Conservation (phyloP, 1,140 invertebrate genomes). For the Drosophila lacteicornis region DNA sequence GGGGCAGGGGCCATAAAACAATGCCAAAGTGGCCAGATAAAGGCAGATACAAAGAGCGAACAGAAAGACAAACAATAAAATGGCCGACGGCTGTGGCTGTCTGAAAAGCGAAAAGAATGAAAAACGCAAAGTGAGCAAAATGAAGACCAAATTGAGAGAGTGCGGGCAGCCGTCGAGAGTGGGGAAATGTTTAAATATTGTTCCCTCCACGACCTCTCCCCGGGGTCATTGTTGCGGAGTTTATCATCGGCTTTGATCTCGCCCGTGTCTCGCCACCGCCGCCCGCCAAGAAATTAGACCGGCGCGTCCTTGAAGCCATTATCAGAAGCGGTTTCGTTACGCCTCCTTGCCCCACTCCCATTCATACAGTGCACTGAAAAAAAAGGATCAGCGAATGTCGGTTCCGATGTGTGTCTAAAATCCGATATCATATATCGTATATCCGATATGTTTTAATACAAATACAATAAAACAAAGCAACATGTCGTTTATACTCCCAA, state of each 20-base stretch:
- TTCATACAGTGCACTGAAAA: neutral
- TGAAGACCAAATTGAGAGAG: slow-evolving; percentile 34
- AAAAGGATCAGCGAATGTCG: neutral
- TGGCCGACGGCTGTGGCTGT: slow-evolving; percentile 56
- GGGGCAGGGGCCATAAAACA: slow-evolving; percentile 57
- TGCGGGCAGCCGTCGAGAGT: neutral
- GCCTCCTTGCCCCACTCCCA: neutral
- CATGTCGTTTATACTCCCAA: too few relatives aligned
- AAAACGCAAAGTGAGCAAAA: slow-evolving; percentile 72
- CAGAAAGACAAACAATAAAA: slow-evolving; percentile 70
- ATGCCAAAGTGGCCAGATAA: slow-evolving; percentile 74
- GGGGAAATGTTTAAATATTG: slow-evolving; percentile 64
- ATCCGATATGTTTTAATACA: too few relatives aligned
- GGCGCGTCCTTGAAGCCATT: slow-evolving; percentile 32
- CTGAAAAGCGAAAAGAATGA: slow-evolving; percentile 23
- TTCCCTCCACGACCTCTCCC: neutral
- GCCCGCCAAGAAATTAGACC: slow-evolving; percentile 1
- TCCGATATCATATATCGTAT: neutral
- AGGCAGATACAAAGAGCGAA: slow-evolving; percentile 52
- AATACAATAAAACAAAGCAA: too few relatives aligned
- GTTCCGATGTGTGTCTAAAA: too few relatives aligned
- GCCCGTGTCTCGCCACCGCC: neutral
- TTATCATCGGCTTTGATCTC: slow-evolving; percentile 30
- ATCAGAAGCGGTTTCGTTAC: neutral
- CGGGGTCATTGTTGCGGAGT: slow-evolving; percentile 9